Evolutionary conservation across 2,797 vertebrate species (phyloP).

Genomic region (Acrossocheilus wenchowensis): DNA sequence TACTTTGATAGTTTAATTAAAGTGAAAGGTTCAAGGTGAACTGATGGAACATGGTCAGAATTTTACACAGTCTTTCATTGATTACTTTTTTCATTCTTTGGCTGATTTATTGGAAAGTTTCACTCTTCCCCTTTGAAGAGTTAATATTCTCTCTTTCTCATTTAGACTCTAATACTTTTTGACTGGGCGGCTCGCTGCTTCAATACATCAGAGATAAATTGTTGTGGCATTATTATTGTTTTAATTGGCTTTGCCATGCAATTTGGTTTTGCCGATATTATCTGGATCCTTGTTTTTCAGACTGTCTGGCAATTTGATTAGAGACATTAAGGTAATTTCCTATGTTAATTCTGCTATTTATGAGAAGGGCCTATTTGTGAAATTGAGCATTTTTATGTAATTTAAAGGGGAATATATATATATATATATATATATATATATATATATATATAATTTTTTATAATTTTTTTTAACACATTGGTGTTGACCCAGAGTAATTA

Average conservation of each 20-base stretch:
- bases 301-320: constrained; percentile 65
- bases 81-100: constrained; percentile 58
- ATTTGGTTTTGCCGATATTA: constrained; percentile 67
- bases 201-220: constrained; percentile 67
- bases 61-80: constrained; percentile 73
- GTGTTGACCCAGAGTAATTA: constrained; percentile 59
- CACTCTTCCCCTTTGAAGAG: constrained; percentile 54
- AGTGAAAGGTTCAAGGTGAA: constrained; percentile 75
- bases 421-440: constrained; percentile 6
- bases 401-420: background rate
- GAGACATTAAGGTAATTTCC: constrained; percentile 57
- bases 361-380: constrained; percentile 56
- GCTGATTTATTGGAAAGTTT: constrained; percentile 37
- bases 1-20: constrained; percentile 62
- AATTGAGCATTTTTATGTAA: constrained; percentile 42
- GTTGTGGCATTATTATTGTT: constrained; percentile 70
- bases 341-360: constrained; percentile 51
- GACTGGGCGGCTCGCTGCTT: constrained; percentile 68
- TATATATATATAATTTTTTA: background rate
- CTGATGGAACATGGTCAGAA: constrained; percentile 57
- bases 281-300: constrained; percentile 49
- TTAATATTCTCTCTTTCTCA: constrained; percentile 62
- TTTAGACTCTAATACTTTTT: constrained; percentile 71
- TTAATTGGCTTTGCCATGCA: constrained; percentile 72
- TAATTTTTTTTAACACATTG: constrained; percentile 24